Evolutionary conservation across 2,797 vertebrate species (phyloP), one percentile per base, ranked within the genome.

Genomic region (Eidolon dupreanum): DNA sequence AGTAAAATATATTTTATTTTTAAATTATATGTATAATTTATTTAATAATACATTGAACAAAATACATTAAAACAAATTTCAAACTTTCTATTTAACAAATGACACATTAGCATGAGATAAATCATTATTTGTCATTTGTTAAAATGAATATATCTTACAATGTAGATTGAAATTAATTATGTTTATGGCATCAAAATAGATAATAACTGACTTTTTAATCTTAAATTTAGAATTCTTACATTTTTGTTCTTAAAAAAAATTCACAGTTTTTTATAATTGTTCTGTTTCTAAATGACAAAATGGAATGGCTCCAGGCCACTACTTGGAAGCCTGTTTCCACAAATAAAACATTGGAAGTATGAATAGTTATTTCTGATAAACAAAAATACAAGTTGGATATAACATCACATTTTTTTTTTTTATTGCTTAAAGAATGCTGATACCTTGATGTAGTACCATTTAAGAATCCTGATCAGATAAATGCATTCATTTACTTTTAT

Each of bases 21-120:
- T n/a, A 74, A 63, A 83, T 88, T 53, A 65, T 19, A 51, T 38
- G 51, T 61, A 33, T 68, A 77, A n/a, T 53, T 95, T 61, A 57
- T 65, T 92, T 83, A 68, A 61, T 88, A 75, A 88, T 68, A 68
- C 49, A 65, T 31, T 93, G 55, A 83, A 38, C 49, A 66, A 88
- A 94, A 83, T 83, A 88, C 11, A 36, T 83, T 88, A 70, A 92
- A 95, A 75, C 43, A 74, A 83, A 83, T 77, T 77, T 88, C 20
- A 59, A 31, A 16, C 33, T 92, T 82, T 28, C 16, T 87, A 1
- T 61, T 92, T 75, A 88, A 92, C 41, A 92, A 75, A 88, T 92
- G 41, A 68, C 22, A 49, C 24, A 33, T 59, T 82, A 74, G 68
- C 2, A 8, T 87, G 79, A 90, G 66, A 59, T 74, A 75, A 95